Evolutionary conservation across 1,140 invertebrate species (phyloP).

Genomic region (Drosophila willistoni): DNA sequence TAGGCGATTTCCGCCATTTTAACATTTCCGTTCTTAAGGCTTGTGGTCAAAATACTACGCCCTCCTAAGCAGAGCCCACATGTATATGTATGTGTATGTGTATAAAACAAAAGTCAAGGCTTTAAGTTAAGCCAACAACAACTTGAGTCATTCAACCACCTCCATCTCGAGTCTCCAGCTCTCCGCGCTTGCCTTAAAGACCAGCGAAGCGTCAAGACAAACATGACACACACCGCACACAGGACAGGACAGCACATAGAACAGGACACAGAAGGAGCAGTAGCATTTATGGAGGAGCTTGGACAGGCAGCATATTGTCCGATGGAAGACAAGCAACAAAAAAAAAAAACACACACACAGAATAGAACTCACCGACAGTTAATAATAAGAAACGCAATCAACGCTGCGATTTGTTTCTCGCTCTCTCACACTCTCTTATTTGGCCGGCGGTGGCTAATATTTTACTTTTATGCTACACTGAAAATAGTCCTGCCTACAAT

Average conservation of each 20-base stretch:
- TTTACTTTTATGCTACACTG: slow-evolving; percentile 56
- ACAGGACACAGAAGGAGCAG: neutral
- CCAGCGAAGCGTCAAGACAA: slow-evolving; percentile 76
- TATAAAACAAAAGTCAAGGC: slow-evolving; percentile 37
- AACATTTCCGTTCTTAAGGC: slow-evolving; percentile 37
- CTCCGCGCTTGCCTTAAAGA: neutral
- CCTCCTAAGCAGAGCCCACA: neutral
- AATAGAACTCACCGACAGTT: slow-evolving; percentile 66
- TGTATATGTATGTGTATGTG: neutral
- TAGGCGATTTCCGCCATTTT: slow-evolving; percentile 72
- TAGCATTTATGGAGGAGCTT: neutral
- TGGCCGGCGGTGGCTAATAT: slow-evolving; percentile 62
- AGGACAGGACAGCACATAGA: slow-evolving; percentile 3
- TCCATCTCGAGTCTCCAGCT: neutral
- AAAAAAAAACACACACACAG: neutral
- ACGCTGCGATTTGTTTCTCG: slow-evolving; percentile 75
- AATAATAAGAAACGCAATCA: slow-evolving; percentile 83
- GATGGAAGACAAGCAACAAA: neutral
- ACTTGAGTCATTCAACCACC: slow-evolving; percentile 21
- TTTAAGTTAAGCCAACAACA: slow-evolving; percentile 33
- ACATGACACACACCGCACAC: slow-evolving; percentile 56
- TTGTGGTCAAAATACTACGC: slow-evolving; percentile 15
- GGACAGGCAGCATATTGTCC: slow-evolving; percentile 75
- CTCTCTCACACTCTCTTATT: slow-evolving; percentile 38
- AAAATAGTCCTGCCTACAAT: slow-evolving; percentile 70